Percentiles rank a stretch among this genome's conserved stretches.
phyloP scores from a whole-genome alignment of 2,888 invertebrate species.

The Eupithecia pulchellata region DNA sequence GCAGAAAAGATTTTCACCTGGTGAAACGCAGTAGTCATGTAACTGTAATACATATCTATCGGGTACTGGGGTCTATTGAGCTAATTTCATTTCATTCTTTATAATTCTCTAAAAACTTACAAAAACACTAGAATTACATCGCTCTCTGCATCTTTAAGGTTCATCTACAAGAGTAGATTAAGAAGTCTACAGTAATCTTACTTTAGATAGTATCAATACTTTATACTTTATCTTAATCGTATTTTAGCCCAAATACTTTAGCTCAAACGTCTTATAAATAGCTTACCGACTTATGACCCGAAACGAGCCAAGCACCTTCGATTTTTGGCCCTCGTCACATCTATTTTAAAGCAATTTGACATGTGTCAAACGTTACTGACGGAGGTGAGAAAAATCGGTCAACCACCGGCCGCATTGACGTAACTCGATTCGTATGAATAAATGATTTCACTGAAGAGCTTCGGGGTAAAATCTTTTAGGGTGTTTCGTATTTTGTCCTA shows the following conservation, averaged over 20 bases:
- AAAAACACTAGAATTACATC: too few relatives aligned
- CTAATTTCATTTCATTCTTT: too few relatives aligned
- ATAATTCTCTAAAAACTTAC: too few relatives aligned
- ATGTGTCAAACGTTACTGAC: constrained; percentile 45
- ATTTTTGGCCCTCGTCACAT: constrained; percentile 45
- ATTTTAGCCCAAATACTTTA: constrained; percentile 4
- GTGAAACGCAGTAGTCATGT: too few relatives aligned
- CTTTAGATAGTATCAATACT: too few relatives aligned
- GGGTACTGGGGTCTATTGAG: too few relatives aligned
- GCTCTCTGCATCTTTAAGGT: too few relatives aligned
- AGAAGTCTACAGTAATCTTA: too few relatives aligned
- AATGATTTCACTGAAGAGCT: constrained; percentile 27
- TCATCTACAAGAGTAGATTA: too few relatives aligned
- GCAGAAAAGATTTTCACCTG: too few relatives aligned
- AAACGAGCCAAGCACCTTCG: constrained; percentile 37
- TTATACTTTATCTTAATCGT: neutral
- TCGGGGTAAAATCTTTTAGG: constrained; percentile 13
- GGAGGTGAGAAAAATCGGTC: constrained; percentile 45
- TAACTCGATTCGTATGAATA: constrained; percentile 26
- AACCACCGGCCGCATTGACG: constrained; percentile 34
- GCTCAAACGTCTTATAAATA: constrained; percentile 35
- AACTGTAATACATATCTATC: too few relatives aligned
- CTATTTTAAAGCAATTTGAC: constrained; percentile 49
- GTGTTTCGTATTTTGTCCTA: neutral
- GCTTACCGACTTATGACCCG: constrained; percentile 32